These are phyloP conservation scores for Standfussiana lucernea DNA, from an alignment of 2,888 invertebrate genomes.

Conservation along the genomic window DNA sequence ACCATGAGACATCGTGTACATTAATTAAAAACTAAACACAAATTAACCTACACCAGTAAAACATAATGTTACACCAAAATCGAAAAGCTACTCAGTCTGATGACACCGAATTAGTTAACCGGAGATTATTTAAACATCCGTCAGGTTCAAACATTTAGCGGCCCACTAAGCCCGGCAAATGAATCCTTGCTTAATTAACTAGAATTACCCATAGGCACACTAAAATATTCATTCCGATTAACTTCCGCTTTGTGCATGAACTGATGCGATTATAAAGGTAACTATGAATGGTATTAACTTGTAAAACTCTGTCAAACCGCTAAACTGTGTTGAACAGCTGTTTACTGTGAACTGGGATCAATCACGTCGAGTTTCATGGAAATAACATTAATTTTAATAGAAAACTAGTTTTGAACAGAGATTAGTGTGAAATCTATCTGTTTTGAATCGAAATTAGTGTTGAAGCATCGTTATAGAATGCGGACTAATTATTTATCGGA, in stretches of 20 bases:
- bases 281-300: slow-evolving; percentile 14
- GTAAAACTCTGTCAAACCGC: slow-evolving; percentile 13
- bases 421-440: neutral
- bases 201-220: slow-evolving; percentile 18
- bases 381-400: neutral
- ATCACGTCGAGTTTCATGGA: slow-evolving; percentile 4
- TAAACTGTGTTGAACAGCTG: slow-evolving; percentile 8
- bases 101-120: slow-evolving; percentile 14
- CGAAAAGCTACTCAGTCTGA: slow-evolving; percentile 3
- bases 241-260: slow-evolving; percentile 19
- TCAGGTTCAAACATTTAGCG: slow-evolving; percentile 23
- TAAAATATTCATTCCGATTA: slow-evolving; percentile 52
- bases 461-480: neutral
- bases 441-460: neutral
- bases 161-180: slow-evolving; percentile 8
- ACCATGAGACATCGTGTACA: neutral
- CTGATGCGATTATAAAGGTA: slow-evolving; percentile 11
- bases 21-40: neutral
- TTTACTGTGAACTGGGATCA: slow-evolving; percentile 5
- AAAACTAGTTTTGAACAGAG: neutral
- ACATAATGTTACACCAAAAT: neutral
- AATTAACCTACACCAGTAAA: neutral
- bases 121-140: slow-evolving; percentile 30
- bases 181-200: slow-evolving; percentile 42
- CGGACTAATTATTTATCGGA: no score